Evolutionary conservation across 2,113 vertebrate genomes (phyloP), one percentile per base, ranked within the genome.

Genomic region (Oplegnathus fasciatus): DNA sequence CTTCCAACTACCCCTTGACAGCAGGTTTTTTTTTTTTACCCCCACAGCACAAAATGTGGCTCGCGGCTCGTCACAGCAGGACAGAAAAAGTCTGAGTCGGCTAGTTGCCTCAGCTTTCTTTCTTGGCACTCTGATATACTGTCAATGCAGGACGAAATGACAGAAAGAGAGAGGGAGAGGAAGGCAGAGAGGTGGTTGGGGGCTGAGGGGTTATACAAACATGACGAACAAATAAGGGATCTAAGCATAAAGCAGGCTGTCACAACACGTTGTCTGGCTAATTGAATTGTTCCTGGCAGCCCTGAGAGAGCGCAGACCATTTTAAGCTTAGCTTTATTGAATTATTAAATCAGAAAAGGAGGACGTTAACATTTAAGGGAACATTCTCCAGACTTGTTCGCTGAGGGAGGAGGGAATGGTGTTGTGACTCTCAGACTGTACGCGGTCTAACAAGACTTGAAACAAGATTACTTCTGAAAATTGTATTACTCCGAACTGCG

Each of bases 231-330:
- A 89, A 89, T 75, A 79, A 52, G 60, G 37, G 82, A 86, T 82
- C 80, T 71, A 75, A 86, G 87, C 88, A 89, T 71, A 90, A 93
- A 88, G 79, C 82, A 22, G 54, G 64, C 86, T 88, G 90, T 91
- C 88, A 88, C 84, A 86, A 81, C 84, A 83, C 34, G 11, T 74
- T 61, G 52, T 66, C 77, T 26, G 54, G 57, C 69, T 86, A 88
- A 94, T 85, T 89, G 61, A 92, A 91, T 91, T 77, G 87, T 86
- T 90, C 89, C 79, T 83, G 90, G 80, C 90, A 89, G 87, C 69
- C 66, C 54, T 32, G 83, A 92, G 86, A 88, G 75, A 85, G 62
- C 17, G 7, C 85, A 89, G 88, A 71, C 81, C 83, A 77, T 89
- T 93, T 91, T 72, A 83, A 82, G 78, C 89, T 86, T 65, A 84